phyloP scores from a whole-genome alignment of 2,888 invertebrate species.

The Cartodere bifasciata region DNA sequence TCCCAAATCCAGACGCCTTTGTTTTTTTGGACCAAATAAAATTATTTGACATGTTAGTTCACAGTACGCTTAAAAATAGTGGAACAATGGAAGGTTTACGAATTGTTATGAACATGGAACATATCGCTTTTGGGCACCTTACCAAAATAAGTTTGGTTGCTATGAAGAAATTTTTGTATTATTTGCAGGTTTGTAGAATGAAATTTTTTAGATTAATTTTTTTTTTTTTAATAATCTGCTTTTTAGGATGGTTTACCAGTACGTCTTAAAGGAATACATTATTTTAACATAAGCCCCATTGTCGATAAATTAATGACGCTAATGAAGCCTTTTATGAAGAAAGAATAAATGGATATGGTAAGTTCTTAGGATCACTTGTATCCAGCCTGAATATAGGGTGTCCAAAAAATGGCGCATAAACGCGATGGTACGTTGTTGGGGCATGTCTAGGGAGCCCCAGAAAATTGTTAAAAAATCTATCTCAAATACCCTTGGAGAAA shows the following conservation, averaged over 20 bases:
- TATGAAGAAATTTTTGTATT: conserved; percentile 52
- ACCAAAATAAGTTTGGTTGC: conserved; percentile 41
- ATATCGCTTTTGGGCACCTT: conserved; percentile 48
- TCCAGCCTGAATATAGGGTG: no score
- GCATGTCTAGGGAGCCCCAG: no score
- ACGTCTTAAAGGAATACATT: conserved; percentile 55
- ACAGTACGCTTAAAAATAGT: conserved; percentile 40
- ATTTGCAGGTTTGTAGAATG: conserved; percentile 42
- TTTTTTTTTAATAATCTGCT: no score
- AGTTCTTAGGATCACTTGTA: no score
- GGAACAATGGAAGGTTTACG: conserved; percentile 46
- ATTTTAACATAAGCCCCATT: conserved; percentile 53
- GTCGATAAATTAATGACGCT: conserved; percentile 58
- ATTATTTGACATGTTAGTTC: conserved; percentile 44
- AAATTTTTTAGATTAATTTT: no score
- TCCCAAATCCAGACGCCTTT: conserved; percentile 46
- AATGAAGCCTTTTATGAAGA: conserved; percentile 62
- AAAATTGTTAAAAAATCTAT: no score
- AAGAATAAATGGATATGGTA: conserved; percentile 37
- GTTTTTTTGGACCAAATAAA: conserved; percentile 40
- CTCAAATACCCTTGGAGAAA: no score
- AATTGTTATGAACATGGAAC: conserved; percentile 51
- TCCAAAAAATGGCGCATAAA: no score
- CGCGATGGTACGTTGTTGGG: no score
- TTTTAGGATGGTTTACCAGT: conserved; percentile 54